Percentiles rank a stretch among this genome's conserved stretches.
Evolutionary conservation across 2,888 invertebrate genomes (phyloP).

Genomic region (Xylocampa areola): DNA sequence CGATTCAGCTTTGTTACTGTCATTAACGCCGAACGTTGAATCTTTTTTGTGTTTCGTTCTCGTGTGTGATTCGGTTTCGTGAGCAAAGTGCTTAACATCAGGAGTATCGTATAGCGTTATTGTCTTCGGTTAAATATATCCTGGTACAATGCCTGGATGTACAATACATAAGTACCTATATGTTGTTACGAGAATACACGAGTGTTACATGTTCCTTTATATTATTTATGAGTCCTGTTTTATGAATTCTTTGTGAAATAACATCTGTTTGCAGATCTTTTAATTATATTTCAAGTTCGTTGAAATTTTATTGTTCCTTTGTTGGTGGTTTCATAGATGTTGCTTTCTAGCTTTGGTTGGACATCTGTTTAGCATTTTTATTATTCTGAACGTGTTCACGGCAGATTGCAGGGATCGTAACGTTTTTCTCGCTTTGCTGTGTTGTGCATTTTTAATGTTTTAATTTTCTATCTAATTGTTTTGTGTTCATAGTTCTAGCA

Average conservation of each 20-base stretch:
- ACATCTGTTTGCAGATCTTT: slow-evolving; percentile 46
- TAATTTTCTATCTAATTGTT: not conserved
- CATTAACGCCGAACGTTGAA: slow-evolving; percentile 61
- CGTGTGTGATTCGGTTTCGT: slow-evolving; percentile 45
- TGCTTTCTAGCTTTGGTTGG: slow-evolving; percentile 18
- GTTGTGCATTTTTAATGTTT: no score
- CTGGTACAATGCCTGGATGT: slow-evolving; percentile 11
- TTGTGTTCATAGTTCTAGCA: no score
- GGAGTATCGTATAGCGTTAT: slow-evolving; percentile 34
- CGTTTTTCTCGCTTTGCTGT: no score
- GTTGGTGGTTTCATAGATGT: slow-evolving; percentile 5
- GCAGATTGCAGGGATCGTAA: not conserved
- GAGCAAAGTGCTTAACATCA: slow-evolving; percentile 45
- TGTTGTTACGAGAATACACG: slow-evolving; percentile 8
- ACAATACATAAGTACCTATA: not conserved
- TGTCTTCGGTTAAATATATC: slow-evolving; percentile 39
- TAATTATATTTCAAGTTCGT: slow-evolving; percentile 35
- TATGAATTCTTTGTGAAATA: slow-evolving; percentile 42
- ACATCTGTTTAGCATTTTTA: slow-evolving; percentile 10
- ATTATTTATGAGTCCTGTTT: slow-evolving; percentile 39
- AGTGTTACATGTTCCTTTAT: slow-evolving; percentile 33
- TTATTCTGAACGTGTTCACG: slow-evolving; percentile 7
- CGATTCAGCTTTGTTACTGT: slow-evolving; percentile 62
- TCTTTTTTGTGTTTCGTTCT: slow-evolving; percentile 58
- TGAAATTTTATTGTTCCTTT: slow-evolving; percentile 19